Conservation (phyloP, 2,888 invertebrate species). For the Chrysina gloriosa region DNA sequence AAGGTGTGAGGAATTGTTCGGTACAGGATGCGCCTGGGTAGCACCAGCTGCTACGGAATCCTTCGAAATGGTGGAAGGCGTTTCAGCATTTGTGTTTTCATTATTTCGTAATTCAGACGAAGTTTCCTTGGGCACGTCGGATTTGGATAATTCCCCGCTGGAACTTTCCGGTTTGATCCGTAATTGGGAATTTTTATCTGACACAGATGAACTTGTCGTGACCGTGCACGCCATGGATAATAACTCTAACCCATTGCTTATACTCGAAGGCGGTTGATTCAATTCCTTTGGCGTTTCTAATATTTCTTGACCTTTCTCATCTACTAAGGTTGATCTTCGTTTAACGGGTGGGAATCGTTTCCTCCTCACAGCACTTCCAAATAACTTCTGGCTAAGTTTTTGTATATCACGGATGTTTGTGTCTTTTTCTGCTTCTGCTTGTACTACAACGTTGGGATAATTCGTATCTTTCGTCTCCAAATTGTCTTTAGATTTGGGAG, state of each 20-base stretch:
- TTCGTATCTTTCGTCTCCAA: not conserved
- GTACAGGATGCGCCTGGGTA: no score
- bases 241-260: slow-evolving; percentile 20
- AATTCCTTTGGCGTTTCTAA: not conserved
- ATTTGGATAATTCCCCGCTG: no score
- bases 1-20: no score
- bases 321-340: not conserved
- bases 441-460: slow-evolving; percentile 2
- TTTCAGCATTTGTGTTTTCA: no score
- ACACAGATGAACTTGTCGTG: not conserved
- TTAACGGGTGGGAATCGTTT: slow-evolving; percentile 2
- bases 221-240: slow-evolving; percentile 5
- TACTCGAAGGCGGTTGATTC: not conserved
- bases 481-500: not conserved
- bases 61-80: no score
- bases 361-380: not conserved
- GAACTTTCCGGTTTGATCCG: no score
- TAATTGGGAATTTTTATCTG: not conserved
- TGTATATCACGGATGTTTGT: not conserved
- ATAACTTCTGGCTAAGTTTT: not conserved
- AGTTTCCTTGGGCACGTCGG: no score
- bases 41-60: no score
- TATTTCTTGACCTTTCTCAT: not conserved
- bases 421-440: not conserved
- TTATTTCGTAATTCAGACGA: no score